phyloP scores from a whole-genome alignment of 1,140 invertebrate species.

The Hetaerina americana region DNA sequence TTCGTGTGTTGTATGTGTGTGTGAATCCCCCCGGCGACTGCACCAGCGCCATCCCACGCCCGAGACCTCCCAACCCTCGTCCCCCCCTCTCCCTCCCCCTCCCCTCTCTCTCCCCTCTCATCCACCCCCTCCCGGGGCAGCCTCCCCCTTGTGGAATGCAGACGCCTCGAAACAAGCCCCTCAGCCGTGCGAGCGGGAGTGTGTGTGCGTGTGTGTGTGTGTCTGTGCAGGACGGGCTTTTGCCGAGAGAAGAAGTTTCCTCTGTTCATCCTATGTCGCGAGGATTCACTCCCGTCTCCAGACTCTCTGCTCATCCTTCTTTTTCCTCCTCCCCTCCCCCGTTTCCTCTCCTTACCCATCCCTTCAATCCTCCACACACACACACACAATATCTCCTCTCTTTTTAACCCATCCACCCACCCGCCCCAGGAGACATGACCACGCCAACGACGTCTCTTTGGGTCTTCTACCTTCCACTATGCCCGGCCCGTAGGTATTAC shows the following conservation, averaged over 20 bases:
- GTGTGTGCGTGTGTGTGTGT: no score
- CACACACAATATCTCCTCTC: no score
- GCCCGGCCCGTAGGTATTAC: no score
- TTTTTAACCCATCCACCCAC: no score
- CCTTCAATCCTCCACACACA: not conserved
- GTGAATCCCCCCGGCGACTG: no score
- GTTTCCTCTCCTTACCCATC: not conserved
- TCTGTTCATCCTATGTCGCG: not conserved
- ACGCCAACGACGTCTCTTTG: no score
- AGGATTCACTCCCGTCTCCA: not conserved
- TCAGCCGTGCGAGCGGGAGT: no score
- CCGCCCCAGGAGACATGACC: no score
- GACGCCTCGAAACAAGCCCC: not conserved
- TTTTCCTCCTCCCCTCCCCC: not conserved
- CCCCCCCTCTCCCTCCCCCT: not conserved
- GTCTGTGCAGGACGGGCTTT: not conserved
- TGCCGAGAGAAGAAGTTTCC: not conserved
- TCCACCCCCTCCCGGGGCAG: not conserved
- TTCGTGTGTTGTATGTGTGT: no score
- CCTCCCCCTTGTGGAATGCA: not conserved
- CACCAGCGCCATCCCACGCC: not conserved
- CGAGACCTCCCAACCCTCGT: no score
- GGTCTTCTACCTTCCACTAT: no score
- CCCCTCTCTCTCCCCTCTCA: not conserved
- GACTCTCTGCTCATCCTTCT: not conserved